Base-by-base conservation (phyloP, 2,113 vertebrate genomes). In the Cnemophilus loriae region DNA sequence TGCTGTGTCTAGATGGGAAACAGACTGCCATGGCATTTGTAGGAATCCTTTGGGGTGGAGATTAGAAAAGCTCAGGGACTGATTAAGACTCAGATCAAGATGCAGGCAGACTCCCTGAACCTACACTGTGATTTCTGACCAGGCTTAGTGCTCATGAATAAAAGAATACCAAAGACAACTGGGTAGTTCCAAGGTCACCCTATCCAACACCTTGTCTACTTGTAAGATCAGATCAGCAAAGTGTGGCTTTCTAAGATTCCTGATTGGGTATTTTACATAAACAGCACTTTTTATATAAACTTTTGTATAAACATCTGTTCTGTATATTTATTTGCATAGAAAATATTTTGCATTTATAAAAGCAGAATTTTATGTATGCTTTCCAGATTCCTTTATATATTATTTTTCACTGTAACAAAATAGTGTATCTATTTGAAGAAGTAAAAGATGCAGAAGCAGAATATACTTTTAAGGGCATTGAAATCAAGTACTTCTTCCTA, bases 401-500 rank as follows among this genome's bases (percentile, higher is more conserved):
- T 69, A 47, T 79, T 76, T 68, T 13, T 53, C 10, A 57, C 42
- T 55, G 17, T 93, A 93, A 95, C 59, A 96, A 96, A 97, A 97
- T 79, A n/a, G 61, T 96, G 63, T 91, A 90, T 80, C 37, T 95
- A 67, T 97, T 84, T 91, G 85, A 87, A 94, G 84, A 81, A 86
- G 13, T 65, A 73, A 87, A 96, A 90, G 61, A 90, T 52, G 50
- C 69, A 78, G 63, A 80, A 80, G 94, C 69, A 74, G 78, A 93
- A 97, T 96, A 82, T 85, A 85, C 71, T 50, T 84, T 96, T 96
- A 96, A 97, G 91, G 90, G 75, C 74, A 90, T 57, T 84, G 84
- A 96, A 97, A 97, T 96, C 84, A 97, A 96, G 96, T 96, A 93
- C 89, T 91, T 95, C 86, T 97, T 97, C 88, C 94, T 97, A 95